Percentiles rank a stretch among this genome's conserved stretches.
Conservation (phyloP, 2,888 invertebrate species). For the Vesta saturnalis region DNA sequence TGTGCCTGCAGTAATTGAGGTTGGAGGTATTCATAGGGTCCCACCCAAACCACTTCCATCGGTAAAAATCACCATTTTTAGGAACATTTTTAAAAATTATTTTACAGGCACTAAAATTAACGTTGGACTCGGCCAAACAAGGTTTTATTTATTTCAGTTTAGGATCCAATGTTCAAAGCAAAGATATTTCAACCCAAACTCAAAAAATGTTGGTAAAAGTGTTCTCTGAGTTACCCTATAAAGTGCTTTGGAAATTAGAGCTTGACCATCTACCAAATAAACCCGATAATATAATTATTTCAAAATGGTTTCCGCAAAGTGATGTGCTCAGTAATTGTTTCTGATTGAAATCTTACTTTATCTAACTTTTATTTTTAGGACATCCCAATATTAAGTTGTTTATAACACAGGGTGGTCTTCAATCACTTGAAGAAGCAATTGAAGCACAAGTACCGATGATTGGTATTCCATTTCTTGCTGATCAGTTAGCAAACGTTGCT, state of each 20-base stretch:
- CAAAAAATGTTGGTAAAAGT: conserved; percentile 52
- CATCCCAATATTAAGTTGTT: conserved; percentile 34
- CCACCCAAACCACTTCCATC: conserved; percentile 46
- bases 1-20: conserved; percentile 52
- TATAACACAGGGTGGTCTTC: conserved; percentile 36
- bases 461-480: conserved; percentile 50
- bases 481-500: conserved; percentile 48
- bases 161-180: conserved; percentile 59
- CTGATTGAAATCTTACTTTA: neutral
- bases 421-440: conserved; percentile 51
- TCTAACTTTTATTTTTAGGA: conserved; percentile 8
- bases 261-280: conserved; percentile 50
- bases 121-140: conserved; percentile 54
- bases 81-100: neutral
- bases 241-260: conserved; percentile 62
- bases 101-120: conserved; percentile 54
- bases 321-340: conserved; percentile 54
- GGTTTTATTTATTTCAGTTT: conserved; percentile 62
- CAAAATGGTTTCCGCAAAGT: conserved; percentile 61
- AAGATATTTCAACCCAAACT: conserved; percentile 51
- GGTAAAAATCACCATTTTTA: conserved; percentile 38
- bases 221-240: conserved; percentile 59
- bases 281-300: conserved; percentile 58
- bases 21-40: conserved; percentile 50
- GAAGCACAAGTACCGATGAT: conserved; percentile 47